These are phyloP conservation scores for Schlechtendalia chinensis DNA, from an alignment of 1,140 invertebrate genomes.

Conservation along the genomic window DNA sequence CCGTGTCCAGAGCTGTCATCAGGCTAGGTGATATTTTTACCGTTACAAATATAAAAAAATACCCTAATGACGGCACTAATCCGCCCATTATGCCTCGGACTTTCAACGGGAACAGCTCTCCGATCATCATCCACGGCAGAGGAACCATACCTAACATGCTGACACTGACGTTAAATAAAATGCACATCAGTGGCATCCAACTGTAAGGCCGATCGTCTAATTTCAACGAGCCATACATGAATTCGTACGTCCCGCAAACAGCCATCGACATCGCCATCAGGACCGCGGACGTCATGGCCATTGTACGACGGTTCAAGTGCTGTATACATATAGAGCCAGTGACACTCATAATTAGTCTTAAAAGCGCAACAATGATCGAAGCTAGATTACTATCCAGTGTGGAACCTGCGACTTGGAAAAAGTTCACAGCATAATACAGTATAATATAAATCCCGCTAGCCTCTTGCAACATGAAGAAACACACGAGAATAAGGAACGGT, in stretches of 20 bases:
- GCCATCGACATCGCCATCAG: constrained; percentile 65
- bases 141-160: constrained; percentile 74
- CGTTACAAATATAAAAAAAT: constrained; percentile 68
- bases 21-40: constrained; percentile 70
- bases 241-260: constrained; percentile 57
- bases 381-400: constrained; percentile 68
- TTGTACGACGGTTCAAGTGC: constrained; percentile 65
- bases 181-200: constrained; percentile 63
- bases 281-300: constrained; percentile 67
- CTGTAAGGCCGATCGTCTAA: constrained; percentile 59
- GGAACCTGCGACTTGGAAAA: constrained; percentile 67
- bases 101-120: constrained; percentile 69
- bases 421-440: constrained; percentile 71
- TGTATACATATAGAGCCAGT: constrained; percentile 69
- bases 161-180: constrained; percentile 67
- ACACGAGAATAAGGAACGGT: constrained; percentile 65
- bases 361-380: constrained; percentile 72
- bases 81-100: constrained; percentile 69
- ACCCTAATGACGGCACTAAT: constrained; percentile 68
- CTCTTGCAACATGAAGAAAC: constrained; percentile 70
- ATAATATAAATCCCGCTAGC: constrained; percentile 73
- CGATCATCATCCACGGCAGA: constrained; percentile 73
- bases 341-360: constrained; percentile 68
- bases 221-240: constrained; percentile 56
- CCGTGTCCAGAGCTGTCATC: constrained; percentile 61